Evolutionary conservation across 1,140 invertebrate species (phyloP).

Genomic region (Dendroctonus ponderosae): DNA sequence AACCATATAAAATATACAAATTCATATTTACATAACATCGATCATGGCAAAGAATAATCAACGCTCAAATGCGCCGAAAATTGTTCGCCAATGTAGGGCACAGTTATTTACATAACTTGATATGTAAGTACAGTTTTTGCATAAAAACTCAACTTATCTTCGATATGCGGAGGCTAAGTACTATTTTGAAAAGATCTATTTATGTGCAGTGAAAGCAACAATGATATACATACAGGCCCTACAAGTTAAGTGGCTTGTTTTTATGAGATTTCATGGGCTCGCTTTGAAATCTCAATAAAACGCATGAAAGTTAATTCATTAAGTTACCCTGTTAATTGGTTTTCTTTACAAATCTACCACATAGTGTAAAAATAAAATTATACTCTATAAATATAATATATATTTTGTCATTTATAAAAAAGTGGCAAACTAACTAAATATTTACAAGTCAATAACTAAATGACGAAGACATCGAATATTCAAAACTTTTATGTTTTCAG

Average conservation of each 20-base stretch:
- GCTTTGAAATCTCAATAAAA: slow-evolving; percentile 39
- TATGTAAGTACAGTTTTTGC: slow-evolving; percentile 1
- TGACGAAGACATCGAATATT: neutral
- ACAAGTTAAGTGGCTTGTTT: slow-evolving; percentile 14
- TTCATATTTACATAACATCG: slow-evolving; percentile 1
- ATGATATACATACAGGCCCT: neutral
- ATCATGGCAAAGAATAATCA: neutral
- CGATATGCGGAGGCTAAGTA: no score
- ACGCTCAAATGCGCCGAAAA: no score
- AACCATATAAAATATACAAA: slow-evolving; percentile 18
- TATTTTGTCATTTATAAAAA: neutral
- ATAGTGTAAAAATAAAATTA: slow-evolving; percentile 9
- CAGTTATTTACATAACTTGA: no score
- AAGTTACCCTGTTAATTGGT: slow-evolving; percentile 11
- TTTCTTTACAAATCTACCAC: slow-evolving; percentile 7
- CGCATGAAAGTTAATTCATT: slow-evolving; percentile 15
- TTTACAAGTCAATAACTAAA: neutral
- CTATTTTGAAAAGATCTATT: slow-evolving; percentile 16
- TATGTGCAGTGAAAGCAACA: neutral
- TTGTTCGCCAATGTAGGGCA: no score
- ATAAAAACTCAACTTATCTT: no score
- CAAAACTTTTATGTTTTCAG: neutral
- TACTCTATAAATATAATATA: slow-evolving; percentile 11
- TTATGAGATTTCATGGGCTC: slow-evolving; percentile 43
- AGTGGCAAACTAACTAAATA: neutral